phyloP scores from a whole-genome alignment of 37 sponge, comb jelly and placozoan species.

The Tethya wilhelma region DNA sequence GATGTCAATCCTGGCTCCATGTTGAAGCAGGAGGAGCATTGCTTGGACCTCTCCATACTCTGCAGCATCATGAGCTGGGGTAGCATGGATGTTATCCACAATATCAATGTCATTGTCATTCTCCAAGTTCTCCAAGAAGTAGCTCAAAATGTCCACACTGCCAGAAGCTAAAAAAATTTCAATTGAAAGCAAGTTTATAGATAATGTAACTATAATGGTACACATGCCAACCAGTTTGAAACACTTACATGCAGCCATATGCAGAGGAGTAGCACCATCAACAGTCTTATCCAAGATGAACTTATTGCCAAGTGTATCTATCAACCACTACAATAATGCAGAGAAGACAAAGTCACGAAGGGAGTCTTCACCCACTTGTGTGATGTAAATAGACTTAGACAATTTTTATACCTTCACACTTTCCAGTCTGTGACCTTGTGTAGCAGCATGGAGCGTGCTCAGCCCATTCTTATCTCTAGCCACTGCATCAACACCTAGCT shows the following conservation, averaged over 20 bases:
- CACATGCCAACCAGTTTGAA: background rate
- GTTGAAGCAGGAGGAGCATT: conserved; percentile 56
- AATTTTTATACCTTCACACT: conserved; percentile 76
- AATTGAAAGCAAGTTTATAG: background rate
- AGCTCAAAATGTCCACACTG: conserved; percentile 58
- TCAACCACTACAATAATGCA: conserved; percentile 57
- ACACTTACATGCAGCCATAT: conserved; percentile 82
- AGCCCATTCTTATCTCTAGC: conserved; percentile 70
- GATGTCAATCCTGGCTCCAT: conserved; percentile 69
- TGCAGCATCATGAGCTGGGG: conserved; percentile 87
- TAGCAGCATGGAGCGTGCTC: conserved; percentile 77
- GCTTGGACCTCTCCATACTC: conserved; percentile 65
- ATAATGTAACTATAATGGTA: background rate
- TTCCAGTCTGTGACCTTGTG: conserved; percentile 53
- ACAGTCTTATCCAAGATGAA: conserved; percentile 53
- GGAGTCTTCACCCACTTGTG: background rate
- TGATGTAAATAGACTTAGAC: too few relatives aligned
- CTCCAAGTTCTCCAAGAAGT: conserved; percentile 53
- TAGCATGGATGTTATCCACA: conserved; percentile 55
- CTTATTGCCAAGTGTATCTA: conserved; percentile 61
- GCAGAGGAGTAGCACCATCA: conserved; percentile 90
- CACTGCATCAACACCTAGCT: conserved; percentile 61
- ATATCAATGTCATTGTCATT: conserved; percentile 44
- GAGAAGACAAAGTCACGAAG: background rate
- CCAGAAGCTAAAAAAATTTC: conserved; percentile 49